Conservation (phyloP, 2,113 vertebrate genomes). For the Tyto alba region DNA sequence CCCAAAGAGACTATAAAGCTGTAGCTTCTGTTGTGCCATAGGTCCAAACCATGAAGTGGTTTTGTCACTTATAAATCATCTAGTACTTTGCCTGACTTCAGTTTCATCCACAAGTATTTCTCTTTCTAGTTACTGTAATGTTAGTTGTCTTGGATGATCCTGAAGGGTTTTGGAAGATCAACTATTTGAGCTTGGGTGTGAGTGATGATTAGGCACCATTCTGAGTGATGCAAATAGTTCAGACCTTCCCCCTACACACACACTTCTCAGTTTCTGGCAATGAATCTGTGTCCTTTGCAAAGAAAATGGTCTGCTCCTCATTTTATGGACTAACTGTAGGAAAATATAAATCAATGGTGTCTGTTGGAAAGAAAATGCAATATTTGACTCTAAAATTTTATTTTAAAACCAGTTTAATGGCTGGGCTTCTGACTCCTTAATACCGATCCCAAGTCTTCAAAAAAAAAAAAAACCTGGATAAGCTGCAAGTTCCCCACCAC, state of each 20-base stretch:
- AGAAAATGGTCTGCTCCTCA: not conserved
- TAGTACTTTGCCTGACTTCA: not conserved
- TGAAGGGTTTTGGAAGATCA: not conserved
- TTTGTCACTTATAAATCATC: not conserved
- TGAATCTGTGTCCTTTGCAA: not conserved
- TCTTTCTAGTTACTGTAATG: not conserved
- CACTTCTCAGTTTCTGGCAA: not conserved
- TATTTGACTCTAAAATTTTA: not conserved
- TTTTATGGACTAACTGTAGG: not conserved
- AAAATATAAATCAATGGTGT: not conserved
- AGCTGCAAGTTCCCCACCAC: not conserved
- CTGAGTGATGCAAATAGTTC: not conserved
- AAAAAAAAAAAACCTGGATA: not conserved
- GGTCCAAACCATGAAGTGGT: not conserved
- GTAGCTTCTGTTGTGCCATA: not conserved
- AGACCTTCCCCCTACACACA: not conserved
- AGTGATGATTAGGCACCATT: not conserved
- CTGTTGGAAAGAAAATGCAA: not conserved
- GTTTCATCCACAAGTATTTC: not conserved
- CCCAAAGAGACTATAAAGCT: not conserved
- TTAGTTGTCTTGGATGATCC: not conserved
- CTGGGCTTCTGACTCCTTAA: not conserved
- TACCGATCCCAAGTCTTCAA: not conserved
- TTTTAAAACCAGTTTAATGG: not conserved
- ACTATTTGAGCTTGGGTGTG: not conserved